Evolutionary conservation across 2,113 vertebrate species (phyloP).

Genomic region (Thunnus maccoyii): DNA sequence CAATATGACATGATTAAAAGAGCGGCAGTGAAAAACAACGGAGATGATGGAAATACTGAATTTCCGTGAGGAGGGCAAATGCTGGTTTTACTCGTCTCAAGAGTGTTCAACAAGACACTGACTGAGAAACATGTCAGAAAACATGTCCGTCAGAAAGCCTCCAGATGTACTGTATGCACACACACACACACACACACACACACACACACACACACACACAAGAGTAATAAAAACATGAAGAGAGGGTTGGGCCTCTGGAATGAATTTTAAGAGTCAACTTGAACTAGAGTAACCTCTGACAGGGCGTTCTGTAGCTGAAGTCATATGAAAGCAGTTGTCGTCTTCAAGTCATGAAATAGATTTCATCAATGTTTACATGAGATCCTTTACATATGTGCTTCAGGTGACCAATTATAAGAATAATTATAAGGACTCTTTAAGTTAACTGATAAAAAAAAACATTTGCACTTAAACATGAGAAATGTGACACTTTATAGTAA

Average conservation of each 20-base stretch:
- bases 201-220: neutral
- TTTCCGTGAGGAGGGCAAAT: no score
- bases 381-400: neutral
- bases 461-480: no score
- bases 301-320: neutral
- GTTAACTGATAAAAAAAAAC: no score
- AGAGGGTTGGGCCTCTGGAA: slow-evolving; percentile 30
- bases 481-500: no score
- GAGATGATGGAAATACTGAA: no score
- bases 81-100: neutral
- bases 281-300: slow-evolving; percentile 53
- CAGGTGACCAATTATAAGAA: neutral
- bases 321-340: slow-evolving; percentile 10
- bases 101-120: neutral
- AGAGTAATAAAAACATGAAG: slow-evolving; percentile 7
- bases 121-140: neutral
- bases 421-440: no score
- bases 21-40: no score
- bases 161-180: neutral
- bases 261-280: slow-evolving; percentile 12
- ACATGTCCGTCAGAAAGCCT: neutral
- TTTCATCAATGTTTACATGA: neutral
- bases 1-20: no score
- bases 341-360: neutral
- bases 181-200: neutral